These are phyloP conservation scores for Eristalis tenax DNA, from an alignment of 2,888 invertebrate species.

Conservation along the genomic window DNA sequence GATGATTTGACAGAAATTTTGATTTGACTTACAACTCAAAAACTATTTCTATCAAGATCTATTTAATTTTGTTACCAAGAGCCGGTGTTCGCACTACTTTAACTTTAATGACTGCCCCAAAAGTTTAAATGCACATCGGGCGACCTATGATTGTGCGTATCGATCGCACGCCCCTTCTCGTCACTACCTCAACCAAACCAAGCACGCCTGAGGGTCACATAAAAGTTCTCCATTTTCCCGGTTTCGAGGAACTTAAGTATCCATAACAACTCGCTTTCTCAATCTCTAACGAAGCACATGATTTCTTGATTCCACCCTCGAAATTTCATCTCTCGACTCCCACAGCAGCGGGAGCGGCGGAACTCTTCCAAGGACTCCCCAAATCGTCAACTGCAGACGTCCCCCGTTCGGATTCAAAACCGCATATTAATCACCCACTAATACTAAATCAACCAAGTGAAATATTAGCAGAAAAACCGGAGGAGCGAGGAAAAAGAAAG, in stretches of 20 bases:
- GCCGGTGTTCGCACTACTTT: too few relatives aligned
- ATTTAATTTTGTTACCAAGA: too few relatives aligned
- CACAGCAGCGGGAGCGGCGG: background rate
- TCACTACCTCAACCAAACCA: background rate
- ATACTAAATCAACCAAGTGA: constrained; percentile 68
- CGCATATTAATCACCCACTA: constrained; percentile 59
- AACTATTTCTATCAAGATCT: too few relatives aligned
- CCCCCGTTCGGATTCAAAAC: constrained; percentile 12
- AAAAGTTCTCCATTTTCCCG: background rate
- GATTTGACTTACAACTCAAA: too few relatives aligned
- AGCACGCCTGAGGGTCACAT: background rate
- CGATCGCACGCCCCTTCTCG: too few relatives aligned
- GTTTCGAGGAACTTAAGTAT: background rate
- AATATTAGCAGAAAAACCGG: constrained; percentile 46
- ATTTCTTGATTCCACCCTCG: background rate
- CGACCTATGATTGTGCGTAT: too few relatives aligned
- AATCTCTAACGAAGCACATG: background rate
- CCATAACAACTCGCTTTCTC: background rate
- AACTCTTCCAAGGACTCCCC: background rate
- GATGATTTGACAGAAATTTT: too few relatives aligned
- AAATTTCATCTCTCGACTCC: constrained; percentile 25
- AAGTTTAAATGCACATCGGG: too few relatives aligned
- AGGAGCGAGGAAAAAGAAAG: background rate
- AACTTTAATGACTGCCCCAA: too few relatives aligned
- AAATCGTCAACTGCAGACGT: constrained; percentile 67